phyloP scores from a whole-genome alignment of 2,797 vertebrate genomes.

The Pseudochaenichthys georgianus region DNA sequence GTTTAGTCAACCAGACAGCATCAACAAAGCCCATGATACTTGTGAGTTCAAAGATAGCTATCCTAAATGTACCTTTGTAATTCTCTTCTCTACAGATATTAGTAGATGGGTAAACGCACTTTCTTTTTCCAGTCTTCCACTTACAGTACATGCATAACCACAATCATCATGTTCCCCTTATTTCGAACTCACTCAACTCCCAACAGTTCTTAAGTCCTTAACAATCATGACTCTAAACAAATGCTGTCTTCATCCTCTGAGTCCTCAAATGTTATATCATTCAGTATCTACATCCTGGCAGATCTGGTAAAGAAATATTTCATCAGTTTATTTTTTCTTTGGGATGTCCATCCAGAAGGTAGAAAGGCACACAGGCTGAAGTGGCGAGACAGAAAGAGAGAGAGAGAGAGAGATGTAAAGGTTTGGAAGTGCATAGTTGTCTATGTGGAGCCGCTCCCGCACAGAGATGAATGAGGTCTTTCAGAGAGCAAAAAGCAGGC shows the following conservation, averaged over 20 bases:
- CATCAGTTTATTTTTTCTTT: conserved; percentile 78
- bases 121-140: conserved; percentile 58
- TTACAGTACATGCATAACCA: conserved; percentile 53
- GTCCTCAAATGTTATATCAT: conserved; percentile 59
- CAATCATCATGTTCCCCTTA: conserved; percentile 73
- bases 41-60: conserved; percentile 36
- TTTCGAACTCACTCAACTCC: conserved; percentile 39
- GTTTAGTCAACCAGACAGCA: conserved; percentile 61
- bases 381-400: conserved; percentile 52
- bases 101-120: conserved; percentile 47
- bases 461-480: conserved; percentile 83
- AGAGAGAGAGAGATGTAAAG: conserved; percentile 64
- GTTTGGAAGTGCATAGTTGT: conserved; percentile 84
- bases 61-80: conserved; percentile 33
- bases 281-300: conserved; percentile 69
- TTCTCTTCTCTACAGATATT: conserved; percentile 48
- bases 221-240: conserved; percentile 47
- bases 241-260: conserved; percentile 63
- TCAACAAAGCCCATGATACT: conserved; percentile 47
- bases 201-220: conserved; percentile 45
- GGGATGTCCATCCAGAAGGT: conserved; percentile 74
- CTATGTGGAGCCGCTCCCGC: conserved; percentile 75
- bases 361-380: conserved; percentile 62
- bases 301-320: conserved; percentile 71
- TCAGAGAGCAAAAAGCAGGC: conserved; percentile 72